phyloP scores from a whole-genome alignment of 2,888 invertebrate genomes.

The Eurytoma californica region DNA sequence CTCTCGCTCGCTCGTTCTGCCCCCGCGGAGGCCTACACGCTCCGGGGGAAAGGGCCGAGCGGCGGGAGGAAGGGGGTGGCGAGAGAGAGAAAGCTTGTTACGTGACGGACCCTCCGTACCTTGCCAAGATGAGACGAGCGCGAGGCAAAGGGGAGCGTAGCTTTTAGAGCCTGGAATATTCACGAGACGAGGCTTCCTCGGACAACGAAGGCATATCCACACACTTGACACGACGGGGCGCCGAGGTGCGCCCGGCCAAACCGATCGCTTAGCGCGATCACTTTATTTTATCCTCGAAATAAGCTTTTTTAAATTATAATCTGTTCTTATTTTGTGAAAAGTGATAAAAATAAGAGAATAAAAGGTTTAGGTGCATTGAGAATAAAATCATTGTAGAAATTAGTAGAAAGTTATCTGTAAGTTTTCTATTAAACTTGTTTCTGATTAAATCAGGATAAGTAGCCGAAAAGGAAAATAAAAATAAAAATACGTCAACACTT shows the following conservation, averaged over 20 bases:
- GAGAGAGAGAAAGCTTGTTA: slow-evolving; percentile 68
- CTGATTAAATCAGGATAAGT: too few relatives aligned
- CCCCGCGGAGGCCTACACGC: slow-evolving; percentile 60
- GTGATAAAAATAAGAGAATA: too few relatives aligned
- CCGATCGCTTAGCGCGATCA: background rate
- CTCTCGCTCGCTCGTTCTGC: slow-evolving; percentile 1
- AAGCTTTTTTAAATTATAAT: too few relatives aligned
- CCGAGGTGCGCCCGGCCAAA: background rate
- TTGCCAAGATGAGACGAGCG: slow-evolving; percentile 59
- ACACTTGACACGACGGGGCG: slow-evolving; percentile 37
- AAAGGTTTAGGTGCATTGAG: too few relatives aligned
- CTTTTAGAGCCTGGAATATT: slow-evolving; percentile 75
- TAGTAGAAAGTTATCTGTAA: too few relatives aligned
- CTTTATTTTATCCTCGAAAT: too few relatives aligned
- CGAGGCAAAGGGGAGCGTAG: slow-evolving; percentile 59
- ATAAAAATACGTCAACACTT: too few relatives aligned
- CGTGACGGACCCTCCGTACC: slow-evolving; percentile 74
- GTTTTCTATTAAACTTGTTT: too few relatives aligned
- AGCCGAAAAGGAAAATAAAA: too few relatives aligned
- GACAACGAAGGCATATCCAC: slow-evolving; percentile 63
- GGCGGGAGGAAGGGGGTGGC: slow-evolving; percentile 45
- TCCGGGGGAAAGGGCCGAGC: slow-evolving; percentile 51
- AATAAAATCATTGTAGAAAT: too few relatives aligned
- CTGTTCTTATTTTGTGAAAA: too few relatives aligned
- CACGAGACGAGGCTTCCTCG: slow-evolving; percentile 65